These are phyloP conservation scores for Coregonus suidteri DNA, from an alignment of 2,797 vertebrate genomes.

Conservation along the genomic window DNA sequence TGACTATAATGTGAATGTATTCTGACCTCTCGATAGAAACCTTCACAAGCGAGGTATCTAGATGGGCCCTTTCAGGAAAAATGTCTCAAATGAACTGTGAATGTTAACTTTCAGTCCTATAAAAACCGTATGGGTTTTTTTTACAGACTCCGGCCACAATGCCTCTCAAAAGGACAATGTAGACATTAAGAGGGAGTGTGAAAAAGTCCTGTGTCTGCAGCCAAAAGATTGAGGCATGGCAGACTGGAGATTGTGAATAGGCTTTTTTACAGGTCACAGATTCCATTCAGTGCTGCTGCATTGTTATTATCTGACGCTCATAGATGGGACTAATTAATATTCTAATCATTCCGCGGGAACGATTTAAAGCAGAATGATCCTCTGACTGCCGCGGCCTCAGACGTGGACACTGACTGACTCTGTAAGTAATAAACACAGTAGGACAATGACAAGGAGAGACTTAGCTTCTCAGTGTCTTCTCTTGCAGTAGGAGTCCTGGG, in stretches of 20 bases:
- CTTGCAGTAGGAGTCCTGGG: slow-evolving; percentile 53
- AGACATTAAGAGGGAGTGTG: slow-evolving; percentile 89
- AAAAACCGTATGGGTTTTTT: slow-evolving; percentile 66
- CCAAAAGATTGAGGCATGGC: slow-evolving; percentile 88
- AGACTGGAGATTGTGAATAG: slow-evolving; percentile 91
- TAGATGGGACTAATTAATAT: slow-evolving; percentile 99
- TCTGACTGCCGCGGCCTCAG: slow-evolving; percentile 69
- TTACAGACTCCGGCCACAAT: slow-evolving; percentile 78
- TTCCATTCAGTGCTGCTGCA: slow-evolving; percentile 90
- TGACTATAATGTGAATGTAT: not conserved
- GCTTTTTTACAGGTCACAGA: slow-evolving; percentile 97
- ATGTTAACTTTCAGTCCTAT: slow-evolving; percentile 69
- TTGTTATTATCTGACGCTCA: slow-evolving; percentile 94
- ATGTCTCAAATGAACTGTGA: slow-evolving; percentile 73
- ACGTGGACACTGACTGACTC: slow-evolving; percentile 56
- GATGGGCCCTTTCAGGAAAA: slow-evolving; percentile 73
- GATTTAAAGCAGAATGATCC: slow-evolving; percentile 88
- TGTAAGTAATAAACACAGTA: slow-evolving; percentile 51
- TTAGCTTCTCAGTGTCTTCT: slow-evolving; percentile 7
- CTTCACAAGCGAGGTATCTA: slow-evolving; percentile 41
- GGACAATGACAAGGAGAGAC: slow-evolving; percentile 22
- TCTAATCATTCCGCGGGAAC: slow-evolving; percentile 86
- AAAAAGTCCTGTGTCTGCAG: slow-evolving; percentile 89
- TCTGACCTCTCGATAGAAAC: slow-evolving; percentile 45
- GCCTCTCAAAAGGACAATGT: slow-evolving; percentile 80